A percentile compares a stretch with the other conserved stretches of the same genome.
phyloP scores from a whole-genome alignment of 2,113 vertebrate genomes.

The Myotis davidii region DNA sequence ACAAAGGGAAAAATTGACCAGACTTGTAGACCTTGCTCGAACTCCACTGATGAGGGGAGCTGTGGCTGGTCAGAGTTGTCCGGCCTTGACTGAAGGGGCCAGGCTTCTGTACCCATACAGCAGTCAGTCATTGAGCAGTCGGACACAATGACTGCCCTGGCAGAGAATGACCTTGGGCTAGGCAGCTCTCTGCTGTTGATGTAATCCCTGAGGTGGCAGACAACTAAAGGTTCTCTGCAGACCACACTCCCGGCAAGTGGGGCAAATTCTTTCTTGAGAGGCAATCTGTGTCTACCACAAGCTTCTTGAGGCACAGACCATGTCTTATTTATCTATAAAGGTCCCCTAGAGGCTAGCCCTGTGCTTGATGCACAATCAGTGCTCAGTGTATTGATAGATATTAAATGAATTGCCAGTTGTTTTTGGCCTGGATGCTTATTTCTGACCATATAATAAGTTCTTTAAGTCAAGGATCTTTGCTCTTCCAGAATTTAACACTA shows the following conservation, averaged over 20 bases:
- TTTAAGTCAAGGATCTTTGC: background rate
- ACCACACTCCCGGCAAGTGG: background rate
- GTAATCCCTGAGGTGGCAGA: background rate
- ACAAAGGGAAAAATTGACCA: background rate
- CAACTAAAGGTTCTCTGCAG: background rate
- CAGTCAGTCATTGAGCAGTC: background rate
- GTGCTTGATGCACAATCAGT: background rate
- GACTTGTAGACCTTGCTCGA: background rate
- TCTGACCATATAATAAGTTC: conserved; percentile 10
- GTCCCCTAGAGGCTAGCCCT: background rate
- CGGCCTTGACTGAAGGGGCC: background rate
- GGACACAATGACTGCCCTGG: background rate
- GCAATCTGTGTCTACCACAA: background rate
- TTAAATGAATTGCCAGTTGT: background rate
- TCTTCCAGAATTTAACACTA: background rate
- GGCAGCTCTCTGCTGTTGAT: background rate
- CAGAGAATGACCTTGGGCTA: background rate
- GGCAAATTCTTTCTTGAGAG: background rate
- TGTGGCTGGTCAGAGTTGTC: background rate
- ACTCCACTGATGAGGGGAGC: background rate
- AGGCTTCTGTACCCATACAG: background rate
- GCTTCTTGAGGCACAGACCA: background rate
- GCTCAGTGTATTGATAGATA: background rate
- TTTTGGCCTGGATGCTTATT: background rate
- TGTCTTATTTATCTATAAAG: background rate